These are phyloP conservation scores for Drosophila mulleri DNA, from an alignment of 2,888 invertebrate species.

Conservation along the genomic window DNA sequence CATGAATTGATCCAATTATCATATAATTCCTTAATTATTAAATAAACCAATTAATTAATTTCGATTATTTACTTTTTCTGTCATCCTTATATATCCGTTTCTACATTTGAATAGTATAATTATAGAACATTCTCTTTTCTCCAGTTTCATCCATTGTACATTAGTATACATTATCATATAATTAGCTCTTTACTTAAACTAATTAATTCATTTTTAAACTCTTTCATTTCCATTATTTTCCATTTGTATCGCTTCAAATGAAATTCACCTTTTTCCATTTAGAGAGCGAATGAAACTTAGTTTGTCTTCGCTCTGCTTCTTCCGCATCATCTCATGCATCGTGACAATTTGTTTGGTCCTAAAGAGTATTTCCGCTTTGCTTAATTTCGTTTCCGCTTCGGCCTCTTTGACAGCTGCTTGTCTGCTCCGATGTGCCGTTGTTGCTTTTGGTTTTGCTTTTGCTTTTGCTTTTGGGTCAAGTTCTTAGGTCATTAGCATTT, in stretches of 20 bases:
- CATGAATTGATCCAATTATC: too few species aligned
- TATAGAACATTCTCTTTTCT: too few species aligned
- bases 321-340: not conserved
- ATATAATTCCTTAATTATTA: too few species aligned
- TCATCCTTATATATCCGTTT: not conserved
- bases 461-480: conserved; percentile 26
- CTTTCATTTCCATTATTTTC: not conserved
- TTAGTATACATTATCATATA: not conserved
- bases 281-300: not conserved
- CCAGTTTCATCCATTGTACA: too few species aligned
- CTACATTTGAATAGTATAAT: not conserved
- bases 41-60: too few species aligned
- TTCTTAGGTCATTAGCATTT: conserved; percentile 50
- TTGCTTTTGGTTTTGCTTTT: not conserved
- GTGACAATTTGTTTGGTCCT: not conserved
- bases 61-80: too few species aligned
- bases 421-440: not conserved
- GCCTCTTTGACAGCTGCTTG: not conserved
- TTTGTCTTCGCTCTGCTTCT: not conserved
- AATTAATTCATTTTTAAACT: not conserved
- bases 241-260: not conserved
- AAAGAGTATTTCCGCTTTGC: conserved; percentile 21
- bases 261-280: not conserved
- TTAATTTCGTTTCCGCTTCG: conserved; percentile 5
- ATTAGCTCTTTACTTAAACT: not conserved